These are phyloP conservation scores for Diacarnus erythraeanus DNA, from an alignment of 37 sponge, comb jelly and placozoan species.

Conservation along the genomic window DNA sequence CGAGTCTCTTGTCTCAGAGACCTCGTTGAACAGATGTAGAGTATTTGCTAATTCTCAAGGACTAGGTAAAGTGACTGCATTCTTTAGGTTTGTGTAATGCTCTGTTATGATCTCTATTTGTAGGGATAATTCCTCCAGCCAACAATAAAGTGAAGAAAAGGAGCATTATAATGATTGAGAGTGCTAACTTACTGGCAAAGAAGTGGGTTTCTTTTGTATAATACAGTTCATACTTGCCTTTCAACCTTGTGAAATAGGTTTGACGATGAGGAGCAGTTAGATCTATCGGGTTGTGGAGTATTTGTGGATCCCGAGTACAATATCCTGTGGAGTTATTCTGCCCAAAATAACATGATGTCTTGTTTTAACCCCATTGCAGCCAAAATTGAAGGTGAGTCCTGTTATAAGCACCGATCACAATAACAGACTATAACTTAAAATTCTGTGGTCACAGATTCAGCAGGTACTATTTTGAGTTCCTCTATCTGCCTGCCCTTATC, in stretches of 20 bases:
- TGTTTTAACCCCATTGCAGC: conserved; percentile 80
- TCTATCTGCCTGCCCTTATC: conserved; percentile 77
- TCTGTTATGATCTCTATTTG: background rate
- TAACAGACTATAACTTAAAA: background rate
- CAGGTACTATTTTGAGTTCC: conserved; percentile 83
- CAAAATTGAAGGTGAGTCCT: conserved; percentile 54
- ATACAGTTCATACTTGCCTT: too few relatives aligned
- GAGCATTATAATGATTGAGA: conserved; percentile 39
- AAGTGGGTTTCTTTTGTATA: conserved; percentile 11
- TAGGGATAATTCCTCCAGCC: conserved; percentile 24
- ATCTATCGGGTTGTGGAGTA: conserved; percentile 41
- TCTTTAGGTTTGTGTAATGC: background rate
- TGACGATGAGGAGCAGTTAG: conserved; percentile 67
- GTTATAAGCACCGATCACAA: too few relatives aligned
- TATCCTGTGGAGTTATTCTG: conserved; percentile 71
- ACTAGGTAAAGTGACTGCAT: conserved; percentile 43
- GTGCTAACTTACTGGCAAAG: conserved; percentile 24
- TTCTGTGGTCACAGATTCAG: conserved; percentile 29
- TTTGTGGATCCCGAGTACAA: conserved; percentile 81
- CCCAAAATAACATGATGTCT: conserved; percentile 17
- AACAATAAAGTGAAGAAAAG: background rate
- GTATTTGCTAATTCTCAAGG: conserved; percentile 54
- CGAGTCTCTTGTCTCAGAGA: conserved; percentile 69
- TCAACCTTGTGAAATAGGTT: conserved; percentile 24
- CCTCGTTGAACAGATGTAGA: conserved; percentile 26